Evolutionary conservation across 2,888 invertebrate genomes (phyloP).

Genomic region (Aproaerema taeniolella): DNA sequence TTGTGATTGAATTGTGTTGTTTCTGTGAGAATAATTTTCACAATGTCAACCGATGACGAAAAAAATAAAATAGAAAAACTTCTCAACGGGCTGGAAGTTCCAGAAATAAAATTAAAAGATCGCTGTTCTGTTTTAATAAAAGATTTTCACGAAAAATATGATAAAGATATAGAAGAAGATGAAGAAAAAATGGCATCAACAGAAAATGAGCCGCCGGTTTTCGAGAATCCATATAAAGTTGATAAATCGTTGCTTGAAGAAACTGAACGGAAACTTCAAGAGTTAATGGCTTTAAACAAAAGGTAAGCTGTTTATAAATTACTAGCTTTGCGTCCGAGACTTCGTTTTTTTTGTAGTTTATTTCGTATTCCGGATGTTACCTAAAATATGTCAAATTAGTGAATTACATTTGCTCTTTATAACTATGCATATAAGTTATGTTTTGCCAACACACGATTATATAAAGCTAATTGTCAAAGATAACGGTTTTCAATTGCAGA

Average conservation of each 20-base stretch:
- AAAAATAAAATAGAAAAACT: conserved; percentile 55
- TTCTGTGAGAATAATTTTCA: neutral
- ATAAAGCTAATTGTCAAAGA: too few relatives aligned
- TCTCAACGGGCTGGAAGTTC: conserved; percentile 51
- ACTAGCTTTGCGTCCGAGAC: too few relatives aligned
- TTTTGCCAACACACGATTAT: too few relatives aligned
- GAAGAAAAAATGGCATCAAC: conserved; percentile 19
- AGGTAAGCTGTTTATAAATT: conserved; percentile 46
- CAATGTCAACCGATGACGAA: conserved; percentile 63
- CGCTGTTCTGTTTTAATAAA: conserved; percentile 47
- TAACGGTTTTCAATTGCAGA: too few relatives aligned
- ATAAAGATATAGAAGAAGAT: conserved; percentile 38
- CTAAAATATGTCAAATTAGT: too few relatives aligned
- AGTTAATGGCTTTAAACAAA: conserved; percentile 39
- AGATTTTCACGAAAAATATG: conserved; percentile 46
- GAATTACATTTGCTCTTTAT: too few relatives aligned
- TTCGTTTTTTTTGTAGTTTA: too few relatives aligned
- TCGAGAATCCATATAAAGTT: conserved; percentile 58
- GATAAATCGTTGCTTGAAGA: conserved; percentile 46
- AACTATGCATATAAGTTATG: too few relatives aligned
- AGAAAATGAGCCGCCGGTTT: conserved; percentile 21
- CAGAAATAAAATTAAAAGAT: conserved; percentile 53
- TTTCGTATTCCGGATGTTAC: too few relatives aligned
- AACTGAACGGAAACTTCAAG: conserved; percentile 47
- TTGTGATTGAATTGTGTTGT: too few relatives aligned